A percentile compares a stretch with the other conserved stretches of the same genome.
Evolutionary conservation across 2,797 vertebrate species (phyloP).

Genomic region (Acipenser transmontanus): DNA sequence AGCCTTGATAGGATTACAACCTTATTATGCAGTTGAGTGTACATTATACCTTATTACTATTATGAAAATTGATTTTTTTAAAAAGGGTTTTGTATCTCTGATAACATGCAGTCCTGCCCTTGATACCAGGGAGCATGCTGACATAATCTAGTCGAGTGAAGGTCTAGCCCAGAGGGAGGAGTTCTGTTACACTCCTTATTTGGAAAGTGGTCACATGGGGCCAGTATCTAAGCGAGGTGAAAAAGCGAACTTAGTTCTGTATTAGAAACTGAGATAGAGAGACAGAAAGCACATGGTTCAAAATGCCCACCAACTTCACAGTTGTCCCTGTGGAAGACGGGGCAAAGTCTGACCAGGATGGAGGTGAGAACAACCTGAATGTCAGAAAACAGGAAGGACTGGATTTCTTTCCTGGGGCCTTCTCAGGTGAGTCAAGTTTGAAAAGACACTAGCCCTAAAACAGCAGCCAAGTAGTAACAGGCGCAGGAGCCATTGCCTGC

Average conservation of each 20-base stretch:
- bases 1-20: too few relatives aligned
- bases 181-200: constrained; percentile 53
- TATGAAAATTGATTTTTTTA: too few relatives aligned
- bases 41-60: too few relatives aligned
- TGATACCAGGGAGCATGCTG: background rate
- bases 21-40: too few relatives aligned
- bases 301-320: constrained; percentile 88
- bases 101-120: background rate
- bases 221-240: constrained; percentile 45
- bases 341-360: constrained; percentile 36
- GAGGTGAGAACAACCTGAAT: constrained; percentile 46
- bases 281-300: constrained; percentile 37
- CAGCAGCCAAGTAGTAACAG: too few relatives aligned
- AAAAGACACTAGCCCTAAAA: background rate
- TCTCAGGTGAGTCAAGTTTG: constrained; percentile 30
- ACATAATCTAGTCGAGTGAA: background rate
- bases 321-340: constrained; percentile 81
- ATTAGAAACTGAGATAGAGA: constrained; percentile 8
- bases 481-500: too few relatives aligned
- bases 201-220: constrained; percentile 58
- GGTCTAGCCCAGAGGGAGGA: constrained; percentile 49
- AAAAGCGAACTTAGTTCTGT: constrained; percentile 40
- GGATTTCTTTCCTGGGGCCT: constrained; percentile 12
- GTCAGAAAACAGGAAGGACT: constrained; percentile 47
- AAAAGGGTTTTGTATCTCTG: too few relatives aligned